A percentile compares a stretch with the other conserved stretches of the same genome.
phyloP scores from a whole-genome alignment of 2,888 invertebrate genomes.

The Dendrolimus pini region DNA sequence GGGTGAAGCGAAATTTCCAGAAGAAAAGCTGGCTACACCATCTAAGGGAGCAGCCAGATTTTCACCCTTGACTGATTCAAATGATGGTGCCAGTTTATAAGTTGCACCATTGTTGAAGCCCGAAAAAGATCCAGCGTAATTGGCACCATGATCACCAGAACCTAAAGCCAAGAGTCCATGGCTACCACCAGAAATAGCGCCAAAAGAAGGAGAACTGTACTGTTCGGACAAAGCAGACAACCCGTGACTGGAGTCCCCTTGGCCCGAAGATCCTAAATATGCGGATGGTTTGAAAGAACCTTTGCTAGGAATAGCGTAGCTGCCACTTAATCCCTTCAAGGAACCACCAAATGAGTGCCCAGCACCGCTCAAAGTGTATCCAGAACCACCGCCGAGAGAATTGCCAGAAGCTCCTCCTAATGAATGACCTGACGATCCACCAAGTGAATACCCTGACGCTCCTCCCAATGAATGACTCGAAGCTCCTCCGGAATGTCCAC shows the following conservation, averaged over 20 bases:
- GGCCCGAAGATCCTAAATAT: slow-evolving; percentile 56
- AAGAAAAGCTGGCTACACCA: slow-evolving; percentile 44
- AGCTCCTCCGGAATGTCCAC: slow-evolving; percentile 16
- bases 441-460: slow-evolving; percentile 16
- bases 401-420: slow-evolving; percentile 23
- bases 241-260: slow-evolving; percentile 46
- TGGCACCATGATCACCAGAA: slow-evolving; percentile 38
- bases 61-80: slow-evolving; percentile 45
- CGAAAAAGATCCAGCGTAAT: slow-evolving; percentile 40
- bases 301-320: slow-evolving; percentile 46
- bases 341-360: slow-evolving; percentile 21
- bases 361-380: slow-evolving; percentile 23
- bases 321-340: slow-evolving; percentile 17
- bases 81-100: slow-evolving; percentile 45
- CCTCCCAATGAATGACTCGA: slow-evolving; percentile 23
- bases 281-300: slow-evolving; percentile 64
- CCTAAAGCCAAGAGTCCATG: slow-evolving; percentile 30
- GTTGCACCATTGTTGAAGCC: slow-evolving; percentile 43
- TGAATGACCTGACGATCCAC: slow-evolving; percentile 13
- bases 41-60: slow-evolving; percentile 41
- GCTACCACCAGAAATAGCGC: slow-evolving; percentile 25
- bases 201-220: slow-evolving; percentile 42
- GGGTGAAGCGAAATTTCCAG: slow-evolving; percentile 47
- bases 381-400: slow-evolving; percentile 21
- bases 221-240: slow-evolving; percentile 41